These are phyloP conservation scores for Eumerus sabulonum DNA, from an alignment of 2,888 invertebrate genomes.

Conservation along the genomic window DNA sequence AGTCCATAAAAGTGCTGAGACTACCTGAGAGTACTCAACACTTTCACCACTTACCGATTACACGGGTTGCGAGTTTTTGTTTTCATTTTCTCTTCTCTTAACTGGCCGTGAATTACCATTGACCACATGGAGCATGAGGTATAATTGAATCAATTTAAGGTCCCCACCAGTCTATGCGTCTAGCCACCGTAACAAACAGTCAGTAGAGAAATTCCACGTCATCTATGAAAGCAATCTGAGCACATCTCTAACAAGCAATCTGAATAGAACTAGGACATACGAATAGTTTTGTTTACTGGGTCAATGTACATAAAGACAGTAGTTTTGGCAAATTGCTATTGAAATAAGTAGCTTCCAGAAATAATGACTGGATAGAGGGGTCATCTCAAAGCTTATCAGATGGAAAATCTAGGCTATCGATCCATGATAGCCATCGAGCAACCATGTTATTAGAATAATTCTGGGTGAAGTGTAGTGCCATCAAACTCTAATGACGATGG, in stretches of 20 bases:
- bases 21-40: background rate
- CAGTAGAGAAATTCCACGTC: too few relatives aligned
- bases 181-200: too few relatives aligned
- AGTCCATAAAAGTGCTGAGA: background rate
- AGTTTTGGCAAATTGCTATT: background rate
- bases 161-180: background rate
- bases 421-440: too few relatives aligned
- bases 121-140: background rate
- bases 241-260: too few relatives aligned
- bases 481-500: too few relatives aligned
- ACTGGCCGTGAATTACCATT: slow-evolving; percentile 42
- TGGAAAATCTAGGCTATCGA: slow-evolving; percentile 39
- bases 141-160: slow-evolving; percentile 35
- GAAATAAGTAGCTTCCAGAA: slow-evolving; percentile 1
- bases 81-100: slow-evolving; percentile 4
- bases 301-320: slow-evolving; percentile 18
- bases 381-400: slow-evolving; percentile 25
- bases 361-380: slow-evolving; percentile 20
- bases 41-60: background rate
- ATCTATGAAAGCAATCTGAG: too few relatives aligned
- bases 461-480: too few relatives aligned
- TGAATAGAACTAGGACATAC: too few relatives aligned
- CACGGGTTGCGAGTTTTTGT: too few relatives aligned
- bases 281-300: slow-evolving; percentile 17
- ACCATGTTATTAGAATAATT: too few relatives aligned